Base-by-base conservation (phyloP, 2,797 vertebrate species). In the Esox lucius region DNA sequence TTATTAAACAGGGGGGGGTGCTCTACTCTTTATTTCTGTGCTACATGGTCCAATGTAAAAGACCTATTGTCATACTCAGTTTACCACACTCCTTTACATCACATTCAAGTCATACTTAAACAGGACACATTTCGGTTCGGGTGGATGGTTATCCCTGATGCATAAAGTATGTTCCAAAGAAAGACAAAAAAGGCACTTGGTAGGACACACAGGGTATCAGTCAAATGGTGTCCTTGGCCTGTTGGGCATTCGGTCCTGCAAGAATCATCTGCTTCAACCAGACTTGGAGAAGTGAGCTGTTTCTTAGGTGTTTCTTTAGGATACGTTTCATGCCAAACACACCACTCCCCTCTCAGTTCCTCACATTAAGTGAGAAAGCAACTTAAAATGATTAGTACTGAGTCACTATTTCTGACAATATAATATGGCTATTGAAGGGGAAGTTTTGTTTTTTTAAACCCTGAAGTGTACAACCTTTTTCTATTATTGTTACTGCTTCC, bases 321-420 rank as follows among this genome's bases (percentile, higher is more conserved):
- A 59, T 49, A 22, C 66, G 7, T 51, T 46, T 22, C 13, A 24
- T 39, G 7, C 39, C 42, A 31, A 69, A 65, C 35, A 28, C 68
- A 64, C 46, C n/a, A 77, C 59, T 42, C 68, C 17, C 59, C 49
- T 80, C 62, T 80, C 75, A 74, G 68, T 76, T 76, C 74, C 74
- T 33, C 67, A 53, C 4, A 24, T 51, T 26, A 73, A 70, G 46
- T 76, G 59, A 69, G 31, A 53, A n/a, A 19, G 31, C 46, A 12
- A 49, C 48, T 28, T 53, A 39, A 24, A 78, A 70, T 24, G 12
- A 49, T 17, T n/a, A n/a, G 53, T 19, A 67, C 16, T 28, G 46
- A 24, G 51, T 53, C 24, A 61, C 59, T 61, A 28, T 16, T 24
- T 24, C 59, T 28, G 59, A 62, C 5, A 11, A 56, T 22, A 56